phyloP scores from a whole-genome alignment of 2,113 vertebrate genomes.

The Notothenia rossii region DNA sequence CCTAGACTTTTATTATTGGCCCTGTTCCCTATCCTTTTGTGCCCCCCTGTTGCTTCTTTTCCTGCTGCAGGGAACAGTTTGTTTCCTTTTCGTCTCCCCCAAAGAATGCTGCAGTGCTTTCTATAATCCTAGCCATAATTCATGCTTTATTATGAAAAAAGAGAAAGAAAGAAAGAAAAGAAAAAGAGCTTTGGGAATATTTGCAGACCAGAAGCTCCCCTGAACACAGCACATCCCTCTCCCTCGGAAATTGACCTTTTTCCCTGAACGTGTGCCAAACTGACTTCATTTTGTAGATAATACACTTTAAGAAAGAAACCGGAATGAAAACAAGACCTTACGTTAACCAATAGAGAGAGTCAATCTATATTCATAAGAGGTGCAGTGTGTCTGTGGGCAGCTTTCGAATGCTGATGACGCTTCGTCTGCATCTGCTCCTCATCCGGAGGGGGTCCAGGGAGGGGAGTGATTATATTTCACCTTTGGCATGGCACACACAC shows the following conservation, averaged over 20 bases:
- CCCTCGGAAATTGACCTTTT: conserved; percentile 44
- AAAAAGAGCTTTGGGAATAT: conserved; percentile 36
- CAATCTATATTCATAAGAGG: conserved; percentile 70
- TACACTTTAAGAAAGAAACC: conserved; percentile 48
- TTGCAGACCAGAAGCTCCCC: conserved; percentile 4
- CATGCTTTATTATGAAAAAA: background rate
- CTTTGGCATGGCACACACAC: conserved; percentile 58
- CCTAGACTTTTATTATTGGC: conserved; percentile 27
- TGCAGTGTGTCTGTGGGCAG: conserved; percentile 33
- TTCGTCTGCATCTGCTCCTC: conserved; percentile 58
- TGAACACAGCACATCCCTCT: background rate
- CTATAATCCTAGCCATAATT: conserved; percentile 46
- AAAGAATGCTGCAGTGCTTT: conserved; percentile 13
- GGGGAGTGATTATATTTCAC: conserved; percentile 55
- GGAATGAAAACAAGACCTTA: conserved; percentile 54
- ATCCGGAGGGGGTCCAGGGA: conserved; percentile 22
- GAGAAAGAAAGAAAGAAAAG: background rate
- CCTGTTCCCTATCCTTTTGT: conserved; percentile 4
- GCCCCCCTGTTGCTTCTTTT: conserved; percentile 8
- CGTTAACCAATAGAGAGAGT: conserved; percentile 52
- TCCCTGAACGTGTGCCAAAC: conserved; percentile 26
- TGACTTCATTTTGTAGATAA: conserved; percentile 62
- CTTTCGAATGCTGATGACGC: conserved; percentile 66
- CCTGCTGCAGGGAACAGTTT: background rate
- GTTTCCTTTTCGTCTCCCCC: conserved; percentile 18